Conservation (phyloP, 2,888 invertebrate species). For the Apeira syringaria region DNA sequence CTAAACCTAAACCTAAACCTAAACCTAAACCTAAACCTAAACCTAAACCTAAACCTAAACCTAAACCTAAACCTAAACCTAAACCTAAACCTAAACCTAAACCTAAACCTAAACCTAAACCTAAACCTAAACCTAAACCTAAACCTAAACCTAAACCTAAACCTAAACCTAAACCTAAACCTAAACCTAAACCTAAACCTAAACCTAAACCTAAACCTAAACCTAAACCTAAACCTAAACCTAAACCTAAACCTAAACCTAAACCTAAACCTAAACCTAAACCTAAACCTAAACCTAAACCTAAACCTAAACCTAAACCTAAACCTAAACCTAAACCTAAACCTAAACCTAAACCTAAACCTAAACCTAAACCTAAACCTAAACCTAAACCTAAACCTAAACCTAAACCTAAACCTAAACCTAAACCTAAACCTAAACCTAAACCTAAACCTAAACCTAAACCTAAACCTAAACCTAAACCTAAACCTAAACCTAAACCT, state of each 20-base stretch:
- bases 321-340: too few relatives aligned
- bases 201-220: constrained; percentile 32
- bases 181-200: constrained; percentile 26
- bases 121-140: constrained; percentile 25
- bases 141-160: constrained; percentile 30
- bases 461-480: too few relatives aligned
- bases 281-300: constrained; percentile 3
- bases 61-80: constrained; percentile 29
- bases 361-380: too few relatives aligned
- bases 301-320: constrained; percentile 1
- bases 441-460: too few relatives aligned
- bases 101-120: constrained; percentile 24
- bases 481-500: too few relatives aligned
- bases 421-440: too few relatives aligned
- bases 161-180: constrained; percentile 29
- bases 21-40: constrained; percentile 26
- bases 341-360: too few relatives aligned
- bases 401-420: too few relatives aligned
- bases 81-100: constrained; percentile 32
- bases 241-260: constrained; percentile 29
- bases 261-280: constrained; percentile 30
- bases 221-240: constrained; percentile 30
- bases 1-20: constrained; percentile 13
- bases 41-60: constrained; percentile 27
- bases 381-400: too few relatives aligned